These are phyloP conservation scores for Drymodes brunneopygia DNA, from an alignment of 2,113 vertebrate species.

Conservation along the genomic window DNA sequence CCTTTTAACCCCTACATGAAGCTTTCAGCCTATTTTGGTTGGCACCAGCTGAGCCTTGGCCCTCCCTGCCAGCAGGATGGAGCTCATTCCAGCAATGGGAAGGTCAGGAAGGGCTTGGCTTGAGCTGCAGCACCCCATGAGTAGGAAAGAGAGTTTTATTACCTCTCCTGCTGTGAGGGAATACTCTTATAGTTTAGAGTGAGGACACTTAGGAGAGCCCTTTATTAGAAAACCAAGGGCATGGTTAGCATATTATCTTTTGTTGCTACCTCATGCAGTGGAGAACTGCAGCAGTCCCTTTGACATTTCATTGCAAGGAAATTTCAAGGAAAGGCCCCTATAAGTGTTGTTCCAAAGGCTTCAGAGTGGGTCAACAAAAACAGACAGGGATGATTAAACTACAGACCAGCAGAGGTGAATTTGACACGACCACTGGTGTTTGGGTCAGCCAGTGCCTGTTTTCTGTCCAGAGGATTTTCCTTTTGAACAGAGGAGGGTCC, in stretches of 20 bases:
- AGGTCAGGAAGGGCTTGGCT: not conserved
- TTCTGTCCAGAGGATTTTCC: not conserved
- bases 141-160: not conserved
- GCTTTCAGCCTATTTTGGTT: not conserved
- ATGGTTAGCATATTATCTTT: not conserved
- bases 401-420: not conserved
- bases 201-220: not conserved
- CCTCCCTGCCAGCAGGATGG: not conserved
- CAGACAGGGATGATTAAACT: not conserved
- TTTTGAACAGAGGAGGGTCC: not conserved
- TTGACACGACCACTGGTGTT: not conserved
- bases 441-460: not conserved
- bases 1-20: not conserved
- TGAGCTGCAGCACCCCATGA: not conserved
- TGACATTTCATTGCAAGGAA: not conserved
- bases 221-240: not conserved
- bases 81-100: not conserved
- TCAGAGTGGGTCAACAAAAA: not conserved
- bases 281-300: not conserved
- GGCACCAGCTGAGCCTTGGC: not conserved
- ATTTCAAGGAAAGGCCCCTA: not conserved
- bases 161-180: not conserved
- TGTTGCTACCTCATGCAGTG: not conserved
- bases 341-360: not conserved
- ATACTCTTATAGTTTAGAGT: not conserved